phyloP scores from a whole-genome alignment of 1,140 invertebrate species.

The Sycophila sp. region DNA sequence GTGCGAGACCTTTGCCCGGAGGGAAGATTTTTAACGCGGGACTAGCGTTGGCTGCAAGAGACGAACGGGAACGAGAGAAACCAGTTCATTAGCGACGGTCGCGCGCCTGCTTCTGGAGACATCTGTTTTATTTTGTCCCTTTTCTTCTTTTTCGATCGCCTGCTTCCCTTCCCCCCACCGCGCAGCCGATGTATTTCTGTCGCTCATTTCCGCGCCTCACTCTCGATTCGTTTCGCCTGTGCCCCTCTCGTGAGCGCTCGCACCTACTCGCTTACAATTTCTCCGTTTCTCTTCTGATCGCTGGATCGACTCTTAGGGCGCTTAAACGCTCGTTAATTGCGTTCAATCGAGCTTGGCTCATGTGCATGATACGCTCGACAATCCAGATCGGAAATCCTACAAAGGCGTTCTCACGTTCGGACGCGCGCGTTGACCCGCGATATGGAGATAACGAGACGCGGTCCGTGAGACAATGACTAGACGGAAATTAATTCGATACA shows the following conservation, averaged over 20 bases:
- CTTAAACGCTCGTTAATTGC: background rate
- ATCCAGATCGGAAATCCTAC: background rate
- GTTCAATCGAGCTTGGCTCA: background rate
- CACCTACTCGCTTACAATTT: background rate
- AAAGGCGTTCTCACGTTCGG: slow-evolving; percentile 5
- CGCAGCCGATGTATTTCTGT: background rate
- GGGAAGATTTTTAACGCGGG: too few relatives aligned
- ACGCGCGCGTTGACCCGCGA: background rate
- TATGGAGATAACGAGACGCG: background rate
- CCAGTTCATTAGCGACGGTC: slow-evolving; percentile 63
- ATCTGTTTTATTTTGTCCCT: slow-evolving; percentile 58
- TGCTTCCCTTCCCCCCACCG: background rate
- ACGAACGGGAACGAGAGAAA: slow-evolving; percentile 49
- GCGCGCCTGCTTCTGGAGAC: slow-evolving; percentile 50
- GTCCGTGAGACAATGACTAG: slow-evolving; percentile 27
- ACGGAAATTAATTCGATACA: background rate
- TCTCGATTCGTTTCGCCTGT: too few relatives aligned
- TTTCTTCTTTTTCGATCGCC: slow-evolving; percentile 50
- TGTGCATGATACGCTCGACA: background rate
- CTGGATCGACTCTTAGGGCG: too few relatives aligned
- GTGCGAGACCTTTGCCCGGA: too few relatives aligned
- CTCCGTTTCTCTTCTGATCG: background rate
- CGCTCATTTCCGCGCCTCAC: background rate
- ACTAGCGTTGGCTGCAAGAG: too few relatives aligned
- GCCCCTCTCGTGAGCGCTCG: background rate